phyloP scores from a whole-genome alignment of 1,140 invertebrate genomes.

The Tetragonula clypearis region DNA sequence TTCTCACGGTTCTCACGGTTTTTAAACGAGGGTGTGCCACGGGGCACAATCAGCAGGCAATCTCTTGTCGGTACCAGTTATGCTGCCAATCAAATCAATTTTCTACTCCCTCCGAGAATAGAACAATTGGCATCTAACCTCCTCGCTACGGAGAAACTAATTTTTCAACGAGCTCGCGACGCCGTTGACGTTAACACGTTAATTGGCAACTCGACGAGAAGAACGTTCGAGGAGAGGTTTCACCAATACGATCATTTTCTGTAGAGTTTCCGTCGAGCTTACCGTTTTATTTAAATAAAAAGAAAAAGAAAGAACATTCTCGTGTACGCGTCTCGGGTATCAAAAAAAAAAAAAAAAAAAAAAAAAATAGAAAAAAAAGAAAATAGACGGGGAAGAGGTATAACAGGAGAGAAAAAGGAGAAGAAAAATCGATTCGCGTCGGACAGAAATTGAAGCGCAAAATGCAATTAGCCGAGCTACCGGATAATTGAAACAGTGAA shows the following conservation, averaged over 20 bases:
- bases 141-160: neutral
- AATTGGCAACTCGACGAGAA: neutral
- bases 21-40: slow-evolving; percentile 7
- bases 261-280: no score
- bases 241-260: no score
- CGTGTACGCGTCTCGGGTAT: no score
- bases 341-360: neutral
- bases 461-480: slow-evolving; percentile 45
- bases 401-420: neutral
- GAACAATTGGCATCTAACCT: slow-evolving; percentile 5
- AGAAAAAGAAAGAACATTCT: neutral
- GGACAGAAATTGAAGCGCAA: slow-evolving; percentile 34
- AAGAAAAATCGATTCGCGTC: slow-evolving; percentile 5
- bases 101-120: neutral
- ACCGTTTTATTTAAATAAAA: neutral
- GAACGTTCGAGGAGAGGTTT: neutral
- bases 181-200: neutral
- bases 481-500: slow-evolving; percentile 47
- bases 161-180: slow-evolving; percentile 4
- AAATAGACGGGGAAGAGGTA: neutral
- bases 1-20: no score
- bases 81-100: slow-evolving; percentile 31
- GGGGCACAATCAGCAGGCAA: neutral
- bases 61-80: neutral
- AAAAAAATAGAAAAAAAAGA: no score